A percentile compares a stretch with the other conserved stretches of the same genome.
Evolutionary conservation across 2,797 vertebrate species (phyloP).

Genomic region (Phalloptychus januarius): DNA sequence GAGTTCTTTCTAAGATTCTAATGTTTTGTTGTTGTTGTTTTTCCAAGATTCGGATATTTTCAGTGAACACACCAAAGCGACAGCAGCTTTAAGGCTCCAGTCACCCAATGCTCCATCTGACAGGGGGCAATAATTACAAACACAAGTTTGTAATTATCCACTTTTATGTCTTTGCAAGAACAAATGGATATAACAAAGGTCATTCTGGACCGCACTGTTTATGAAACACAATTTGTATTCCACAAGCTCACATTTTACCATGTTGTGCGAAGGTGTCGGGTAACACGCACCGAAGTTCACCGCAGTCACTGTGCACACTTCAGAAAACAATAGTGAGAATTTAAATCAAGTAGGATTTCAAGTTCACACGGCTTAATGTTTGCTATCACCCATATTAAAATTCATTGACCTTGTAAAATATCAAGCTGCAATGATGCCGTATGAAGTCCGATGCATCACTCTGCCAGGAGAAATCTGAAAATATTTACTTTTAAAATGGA

Average conservation of each 20-base stretch:
- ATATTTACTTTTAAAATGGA: neutral
- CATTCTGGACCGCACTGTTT: neutral
- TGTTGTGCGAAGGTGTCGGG: neutral
- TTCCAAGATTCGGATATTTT: neutral
- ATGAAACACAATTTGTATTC: neutral
- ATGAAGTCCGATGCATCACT: neutral
- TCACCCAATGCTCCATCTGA: no score
- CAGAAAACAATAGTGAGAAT: neutral
- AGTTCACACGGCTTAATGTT: neutral
- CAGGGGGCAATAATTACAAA: neutral
- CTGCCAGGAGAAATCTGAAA: neutral
- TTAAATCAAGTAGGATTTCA: neutral
- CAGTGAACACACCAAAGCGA: neutral
- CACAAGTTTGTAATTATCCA: no score
- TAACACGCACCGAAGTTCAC: neutral
- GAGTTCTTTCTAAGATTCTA: neutral
- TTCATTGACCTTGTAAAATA: conserved; percentile 1
- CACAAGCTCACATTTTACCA: neutral
- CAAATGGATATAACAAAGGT: neutral
- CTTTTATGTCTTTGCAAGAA: neutral
- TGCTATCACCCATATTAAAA: conserved; percentile 2
- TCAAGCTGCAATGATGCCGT: neutral
- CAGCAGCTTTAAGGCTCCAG: neutral
- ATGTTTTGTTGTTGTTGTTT: neutral
- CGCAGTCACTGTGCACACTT: neutral